Evolutionary conservation across 2,888 invertebrate genomes (phyloP), one percentile per base, ranked within the genome.

Genomic region (Drosophila meridionalis): DNA sequence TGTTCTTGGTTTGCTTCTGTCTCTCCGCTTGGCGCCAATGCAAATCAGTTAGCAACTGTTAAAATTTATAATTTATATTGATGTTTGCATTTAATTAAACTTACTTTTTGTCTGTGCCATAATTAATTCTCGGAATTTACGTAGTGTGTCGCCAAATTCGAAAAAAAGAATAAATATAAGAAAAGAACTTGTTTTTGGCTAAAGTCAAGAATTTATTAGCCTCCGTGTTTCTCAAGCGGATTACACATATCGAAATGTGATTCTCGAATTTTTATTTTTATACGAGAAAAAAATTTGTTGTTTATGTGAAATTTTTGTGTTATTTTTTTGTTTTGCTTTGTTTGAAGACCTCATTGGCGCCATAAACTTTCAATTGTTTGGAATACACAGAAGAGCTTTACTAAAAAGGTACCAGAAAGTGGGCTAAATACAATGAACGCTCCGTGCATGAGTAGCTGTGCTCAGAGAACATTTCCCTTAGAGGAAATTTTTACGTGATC

Each of bases 1-100:
- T 8, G n/a, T 14, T 30, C 30, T 32, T 9, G 30, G 4, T 32
- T 50, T 32, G 4, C 42, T 56, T 34, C 42, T 11, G 42, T 43
- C 9, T 36, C 12, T 40, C 12, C 28, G 30, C 45, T 72, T 83
- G 90, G 90, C 90, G 83, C 90, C 89, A 86, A 86, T 90, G 90
- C 88, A 90, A 86, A 84, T 89, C 20, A 80, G 71, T 12, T 57
- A 57, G 20, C 45, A 80, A 76, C 70, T 62, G 80, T 69, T 78
- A 48, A 71, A 70, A 72, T 83, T 76, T 38, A 78, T 78, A 78
- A 80, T 90, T 88, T 88, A 83, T 90, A 73, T 68, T 74, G 71
- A 47, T 68, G 58, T 88, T 76, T 88, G 80, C 73, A 86, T 82
- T 86, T 65, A 65, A 76, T 76, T 78, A 70, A 69, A 67, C 56